These are phyloP conservation scores for Onychostoma macrolepis DNA, from an alignment of 2,113 vertebrate species.

Conservation along the genomic window DNA sequence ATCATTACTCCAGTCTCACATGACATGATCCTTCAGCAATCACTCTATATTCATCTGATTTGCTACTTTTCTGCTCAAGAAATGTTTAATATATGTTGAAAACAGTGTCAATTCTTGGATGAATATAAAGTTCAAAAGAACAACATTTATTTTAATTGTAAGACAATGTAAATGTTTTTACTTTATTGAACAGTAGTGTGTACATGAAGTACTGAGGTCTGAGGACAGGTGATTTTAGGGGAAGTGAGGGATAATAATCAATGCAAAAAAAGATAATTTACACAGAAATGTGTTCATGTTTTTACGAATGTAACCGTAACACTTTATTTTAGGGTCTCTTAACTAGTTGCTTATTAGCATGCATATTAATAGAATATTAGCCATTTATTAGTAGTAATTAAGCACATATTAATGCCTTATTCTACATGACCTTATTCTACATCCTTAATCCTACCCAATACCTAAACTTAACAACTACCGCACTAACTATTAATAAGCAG, in stretches of 20 bases:
- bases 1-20: neutral
- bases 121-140: neutral
- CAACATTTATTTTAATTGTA: neutral
- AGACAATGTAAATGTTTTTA: neutral
- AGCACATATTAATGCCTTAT: too few relatives aligned
- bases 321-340: too few relatives aligned
- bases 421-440: too few relatives aligned
- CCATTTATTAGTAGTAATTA: too few relatives aligned
- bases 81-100: neutral
- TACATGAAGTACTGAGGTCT: neutral
- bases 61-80: too few relatives aligned
- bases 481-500: too few relatives aligned
- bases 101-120: neutral
- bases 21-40: neutral
- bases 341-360: too few relatives aligned
- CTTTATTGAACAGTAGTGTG: neutral
- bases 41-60: neutral
- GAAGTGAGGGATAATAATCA: neutral
- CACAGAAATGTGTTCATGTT: neutral
- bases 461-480: too few relatives aligned
- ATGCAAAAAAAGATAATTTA: neutral
- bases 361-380: too few relatives aligned
- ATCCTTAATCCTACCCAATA: too few relatives aligned
- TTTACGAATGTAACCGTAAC: too few relatives aligned
- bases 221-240: neutral